Percentiles rank a stretch among this genome's conserved stretches.
phyloP scores from a whole-genome alignment of 2,113 vertebrate genomes.

The Leptosomus discolor region DNA sequence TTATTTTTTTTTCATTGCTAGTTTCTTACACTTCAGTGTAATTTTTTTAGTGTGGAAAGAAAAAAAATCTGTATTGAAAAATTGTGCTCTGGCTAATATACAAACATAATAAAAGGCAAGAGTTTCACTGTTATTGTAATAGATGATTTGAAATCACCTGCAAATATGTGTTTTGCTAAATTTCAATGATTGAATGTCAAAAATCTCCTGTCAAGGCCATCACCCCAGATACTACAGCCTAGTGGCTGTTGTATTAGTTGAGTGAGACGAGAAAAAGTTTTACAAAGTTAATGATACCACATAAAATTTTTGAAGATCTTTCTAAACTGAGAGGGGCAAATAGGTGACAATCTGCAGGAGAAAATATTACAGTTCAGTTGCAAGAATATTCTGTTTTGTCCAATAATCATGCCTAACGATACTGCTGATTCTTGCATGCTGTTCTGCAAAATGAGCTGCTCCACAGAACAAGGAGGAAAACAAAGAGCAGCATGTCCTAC shows the following conservation, averaged over 20 bases:
- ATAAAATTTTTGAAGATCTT: not conserved
- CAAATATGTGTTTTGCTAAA: not conserved
- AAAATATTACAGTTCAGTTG: not conserved
- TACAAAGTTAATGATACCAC: not conserved
- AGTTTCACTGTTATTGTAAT: not conserved
- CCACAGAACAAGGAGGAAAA: not conserved
- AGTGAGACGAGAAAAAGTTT: not conserved
- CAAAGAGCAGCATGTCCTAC: not conserved
- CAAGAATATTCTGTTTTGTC: not conserved
- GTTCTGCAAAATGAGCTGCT: not conserved
- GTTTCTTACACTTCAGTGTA: not conserved
- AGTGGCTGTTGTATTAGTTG: not conserved
- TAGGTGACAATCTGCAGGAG: not conserved
- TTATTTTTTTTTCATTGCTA: not conserved
- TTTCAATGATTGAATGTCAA: not conserved
- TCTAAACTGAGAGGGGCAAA: not conserved
- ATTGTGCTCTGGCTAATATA: not conserved
- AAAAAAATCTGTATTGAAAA: not conserved
- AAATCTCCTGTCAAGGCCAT: not conserved
- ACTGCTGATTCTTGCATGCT: not conserved
- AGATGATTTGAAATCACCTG: not conserved
- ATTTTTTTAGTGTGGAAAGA: not conserved
- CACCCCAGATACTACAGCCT: not conserved
- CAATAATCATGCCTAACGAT: not conserved
- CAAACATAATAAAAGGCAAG: not conserved